phyloP scores from a whole-genome alignment of 2,113 vertebrate genomes.

The Leptobrachium leishanense region DNA sequence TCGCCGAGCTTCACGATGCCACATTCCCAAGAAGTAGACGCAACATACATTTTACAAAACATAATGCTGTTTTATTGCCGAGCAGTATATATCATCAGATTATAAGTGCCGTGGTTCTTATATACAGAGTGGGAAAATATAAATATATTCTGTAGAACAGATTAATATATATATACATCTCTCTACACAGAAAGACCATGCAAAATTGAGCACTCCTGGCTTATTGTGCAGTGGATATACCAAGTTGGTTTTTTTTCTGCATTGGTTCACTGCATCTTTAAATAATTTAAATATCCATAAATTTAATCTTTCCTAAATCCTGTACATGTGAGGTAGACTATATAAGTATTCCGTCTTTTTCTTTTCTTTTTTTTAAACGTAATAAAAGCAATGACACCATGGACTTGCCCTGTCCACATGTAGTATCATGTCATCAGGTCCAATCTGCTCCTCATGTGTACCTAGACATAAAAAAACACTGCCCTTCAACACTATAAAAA shows the following conservation, averaged over 20 bases:
- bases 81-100: conserved; percentile 34
- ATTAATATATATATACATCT: conserved; percentile 33
- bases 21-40: too few relatives aligned
- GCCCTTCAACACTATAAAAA: too few relatives aligned
- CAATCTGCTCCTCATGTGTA: too few relatives aligned
- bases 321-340: conserved; percentile 43
- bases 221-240: conserved; percentile 6
- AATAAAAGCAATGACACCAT: too few relatives aligned
- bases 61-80: conserved; percentile 3
- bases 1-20: too few relatives aligned
- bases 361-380: too few relatives aligned
- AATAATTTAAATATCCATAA: conserved; percentile 41
- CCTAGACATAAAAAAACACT: too few relatives aligned
- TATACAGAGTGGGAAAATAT: conserved; percentile 45
- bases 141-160: conserved; percentile 32
- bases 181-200: conserved; percentile 2
- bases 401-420: too few relatives aligned
- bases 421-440: too few relatives aligned
- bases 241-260: background rate
- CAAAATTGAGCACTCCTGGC: background rate
- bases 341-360: background rate
- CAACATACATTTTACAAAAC: background rate
- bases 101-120: conserved; percentile 33
- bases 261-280: conserved; percentile 12
- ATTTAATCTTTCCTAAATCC: conserved; percentile 17